These are phyloP conservation scores for Carterocephalus palaemon DNA, from an alignment of 2,888 invertebrate genomes.

Conservation along the genomic window DNA sequence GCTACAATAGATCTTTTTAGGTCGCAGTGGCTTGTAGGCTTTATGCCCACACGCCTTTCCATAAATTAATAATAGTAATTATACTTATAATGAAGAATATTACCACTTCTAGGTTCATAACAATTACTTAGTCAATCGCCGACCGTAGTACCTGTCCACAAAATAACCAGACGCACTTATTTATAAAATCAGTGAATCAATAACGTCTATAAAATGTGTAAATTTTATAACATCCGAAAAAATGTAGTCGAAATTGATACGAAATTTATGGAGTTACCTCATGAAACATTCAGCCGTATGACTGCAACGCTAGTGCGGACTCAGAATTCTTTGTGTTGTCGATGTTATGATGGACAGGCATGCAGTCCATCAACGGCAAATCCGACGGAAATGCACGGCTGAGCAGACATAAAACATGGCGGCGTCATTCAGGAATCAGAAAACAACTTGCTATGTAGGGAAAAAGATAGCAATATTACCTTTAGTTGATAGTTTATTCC, in stretches of 20 bases:
- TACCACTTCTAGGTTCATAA: too few species aligned
- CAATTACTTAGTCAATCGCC: background rate
- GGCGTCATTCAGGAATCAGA: too few species aligned
- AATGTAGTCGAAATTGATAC: conserved; percentile 36
- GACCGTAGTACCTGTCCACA: conserved; percentile 28
- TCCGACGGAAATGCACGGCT: conserved; percentile 5
- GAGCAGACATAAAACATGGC: conserved; percentile 1
- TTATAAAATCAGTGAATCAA: conserved; percentile 51
- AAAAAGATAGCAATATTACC: too few species aligned
- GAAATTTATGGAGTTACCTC: conserved; percentile 53
- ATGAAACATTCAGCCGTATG: conserved; percentile 52
- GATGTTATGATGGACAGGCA: conserved; percentile 23
- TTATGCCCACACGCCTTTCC: too few species aligned
- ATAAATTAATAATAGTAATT: too few species aligned
- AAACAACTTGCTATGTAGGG: too few species aligned
- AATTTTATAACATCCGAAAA: conserved; percentile 47
- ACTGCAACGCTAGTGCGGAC: conserved; percentile 26
- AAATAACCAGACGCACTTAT: conserved; percentile 33
- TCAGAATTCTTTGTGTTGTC: conserved; percentile 43
- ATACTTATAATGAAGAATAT: too few species aligned
- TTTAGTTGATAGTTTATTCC: too few species aligned
- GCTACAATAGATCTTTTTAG: too few species aligned
- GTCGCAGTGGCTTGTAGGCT: too few species aligned
- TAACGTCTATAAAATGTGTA: conserved; percentile 43
- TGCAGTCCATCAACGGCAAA: conserved; percentile 10